phyloP scores from a whole-genome alignment of 1,140 invertebrate species.

The Rhynchophorus ferrugineus region DNA sequence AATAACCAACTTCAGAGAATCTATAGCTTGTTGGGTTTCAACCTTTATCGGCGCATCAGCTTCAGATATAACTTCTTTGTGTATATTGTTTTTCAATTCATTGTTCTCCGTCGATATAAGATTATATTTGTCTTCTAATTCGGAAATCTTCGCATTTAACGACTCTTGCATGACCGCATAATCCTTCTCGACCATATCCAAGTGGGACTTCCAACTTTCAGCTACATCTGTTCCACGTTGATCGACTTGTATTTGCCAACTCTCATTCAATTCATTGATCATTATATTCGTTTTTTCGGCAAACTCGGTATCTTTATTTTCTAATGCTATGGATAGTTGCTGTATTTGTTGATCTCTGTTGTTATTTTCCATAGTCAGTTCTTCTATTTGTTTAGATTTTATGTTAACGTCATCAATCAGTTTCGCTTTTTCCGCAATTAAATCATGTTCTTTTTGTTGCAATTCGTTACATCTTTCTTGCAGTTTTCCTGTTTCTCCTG shows the following conservation, averaged over 20 bases:
- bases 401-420: background rate
- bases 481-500: background rate
- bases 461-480: conserved; percentile 2
- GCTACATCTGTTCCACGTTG: conserved; percentile 48
- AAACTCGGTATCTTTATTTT: conserved; percentile 33
- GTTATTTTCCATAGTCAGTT: background rate
- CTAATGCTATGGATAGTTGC: conserved; percentile 36
- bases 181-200: conserved; percentile 50
- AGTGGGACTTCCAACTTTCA: conserved; percentile 57
- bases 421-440: background rate
- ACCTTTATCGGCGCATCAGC: conserved; percentile 34
- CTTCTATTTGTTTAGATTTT: conserved; percentile 7
- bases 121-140: conserved; percentile 46
- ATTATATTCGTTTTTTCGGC: conserved; percentile 9
- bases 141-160: conserved; percentile 40
- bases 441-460: conserved; percentile 1
- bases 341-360: conserved; percentile 33
- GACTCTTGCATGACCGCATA: conserved; percentile 47
- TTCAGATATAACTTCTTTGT: conserved; percentile 37
- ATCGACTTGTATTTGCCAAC: conserved; percentile 49
- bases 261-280: conserved; percentile 24
- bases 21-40: conserved; percentile 30
- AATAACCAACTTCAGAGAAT: conserved; percentile 30
- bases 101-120: conserved; percentile 43
- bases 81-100: conserved; percentile 37